A percentile compares a stretch with the other conserved stretches of the same genome.
Conservation (phyloP, 2,113 vertebrate species). For the Eurypyga helias region DNA sequence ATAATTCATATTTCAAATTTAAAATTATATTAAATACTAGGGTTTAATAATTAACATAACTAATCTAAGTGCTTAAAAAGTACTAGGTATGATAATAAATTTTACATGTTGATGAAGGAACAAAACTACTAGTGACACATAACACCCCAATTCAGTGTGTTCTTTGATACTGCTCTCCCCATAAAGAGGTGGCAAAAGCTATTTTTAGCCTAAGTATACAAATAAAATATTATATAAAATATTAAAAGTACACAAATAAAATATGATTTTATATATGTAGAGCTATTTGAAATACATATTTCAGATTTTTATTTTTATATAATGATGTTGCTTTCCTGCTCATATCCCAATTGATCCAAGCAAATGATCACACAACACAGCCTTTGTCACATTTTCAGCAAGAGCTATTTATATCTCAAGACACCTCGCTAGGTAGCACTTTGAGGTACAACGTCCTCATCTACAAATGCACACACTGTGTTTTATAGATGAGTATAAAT, state of each 20-base stretch:
- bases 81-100: not conserved
- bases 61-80: not conserved
- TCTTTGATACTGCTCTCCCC: not conserved
- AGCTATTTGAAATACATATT: not conserved
- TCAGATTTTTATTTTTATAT: not conserved
- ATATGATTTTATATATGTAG: not conserved
- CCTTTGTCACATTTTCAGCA: not conserved
- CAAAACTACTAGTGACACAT: not conserved
- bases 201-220: not conserved
- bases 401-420: not conserved
- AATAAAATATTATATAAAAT: not conserved
- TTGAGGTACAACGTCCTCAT: not conserved
- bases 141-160: not conserved
- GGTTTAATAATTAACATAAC: not conserved
- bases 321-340: not conserved
- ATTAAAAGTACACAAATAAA: not conserved
- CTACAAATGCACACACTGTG: rapidly evolving
- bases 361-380: not conserved
- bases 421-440: not conserved
- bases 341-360: not conserved
- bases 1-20: not conserved
- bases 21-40: not conserved
- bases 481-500: not conserved
- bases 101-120: not conserved
- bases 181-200: not conserved